Conservation (phyloP, 2,888 invertebrate genomes). For the Brachylomia viminalis region DNA sequence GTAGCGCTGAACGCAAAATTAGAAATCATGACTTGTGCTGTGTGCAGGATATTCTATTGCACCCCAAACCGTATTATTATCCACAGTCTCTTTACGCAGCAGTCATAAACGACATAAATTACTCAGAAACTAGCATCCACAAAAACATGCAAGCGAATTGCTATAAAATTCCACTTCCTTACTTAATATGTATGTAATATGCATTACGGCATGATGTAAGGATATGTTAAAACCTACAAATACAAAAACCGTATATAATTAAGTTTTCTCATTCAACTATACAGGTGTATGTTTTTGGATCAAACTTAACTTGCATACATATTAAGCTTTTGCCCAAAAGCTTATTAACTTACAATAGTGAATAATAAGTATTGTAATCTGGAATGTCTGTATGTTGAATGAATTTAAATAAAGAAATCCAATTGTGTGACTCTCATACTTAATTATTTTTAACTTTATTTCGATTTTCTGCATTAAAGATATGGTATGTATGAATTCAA, state of each 20-base stretch:
- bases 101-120: not conserved
- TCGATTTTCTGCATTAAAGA: not conserved
- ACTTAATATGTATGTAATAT: not conserved
- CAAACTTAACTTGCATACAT: slow-evolving; percentile 29
- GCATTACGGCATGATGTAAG: not conserved
- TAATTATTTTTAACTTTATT: slow-evolving; percentile 4
- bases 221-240: not conserved
- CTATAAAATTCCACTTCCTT: not conserved
- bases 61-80: not conserved
- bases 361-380: slow-evolving; percentile 38
- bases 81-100: not conserved
- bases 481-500: not conserved
- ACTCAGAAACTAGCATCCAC: not conserved
- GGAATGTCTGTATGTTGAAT: slow-evolving; percentile 15
- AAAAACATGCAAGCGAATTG: not conserved
- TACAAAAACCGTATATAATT: slow-evolving; percentile 6
- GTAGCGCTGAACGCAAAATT: too few species aligned
- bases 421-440: not conserved
- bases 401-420: slow-evolving; percentile 25
- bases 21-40: not conserved
- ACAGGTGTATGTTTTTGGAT: slow-evolving; percentile 45
- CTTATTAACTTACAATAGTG: slow-evolving; percentile 50
- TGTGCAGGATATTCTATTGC: too few species aligned
- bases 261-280: slow-evolving; percentile 10
- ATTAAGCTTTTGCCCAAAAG: slow-evolving; percentile 29